A percentile compares a stretch with the other conserved stretches of the same genome.
Evolutionary conservation across 2,797 vertebrate genomes (phyloP).

Genomic region (Ptychobarbus kaznakovi): DNA sequence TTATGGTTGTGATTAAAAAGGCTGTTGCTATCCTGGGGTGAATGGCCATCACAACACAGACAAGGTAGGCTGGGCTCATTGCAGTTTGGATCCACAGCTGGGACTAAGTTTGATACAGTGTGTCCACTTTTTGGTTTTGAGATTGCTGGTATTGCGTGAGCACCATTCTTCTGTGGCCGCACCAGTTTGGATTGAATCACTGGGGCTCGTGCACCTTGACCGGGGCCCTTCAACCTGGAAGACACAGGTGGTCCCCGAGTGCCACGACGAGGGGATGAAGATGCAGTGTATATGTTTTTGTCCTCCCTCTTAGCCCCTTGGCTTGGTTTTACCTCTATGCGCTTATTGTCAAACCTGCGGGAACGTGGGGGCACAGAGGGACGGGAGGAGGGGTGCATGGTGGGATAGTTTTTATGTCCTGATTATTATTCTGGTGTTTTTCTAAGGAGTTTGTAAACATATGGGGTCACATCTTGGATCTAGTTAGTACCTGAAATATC

Average conservation of each 20-base stretch:
- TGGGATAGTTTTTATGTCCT: conserved; percentile 57
- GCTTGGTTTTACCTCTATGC: conserved; percentile 70
- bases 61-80: conserved; percentile 91
- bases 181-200: conserved; percentile 69
- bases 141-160: conserved; percentile 66
- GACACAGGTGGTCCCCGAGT: conserved; percentile 69
- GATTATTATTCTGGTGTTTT: conserved; percentile 13
- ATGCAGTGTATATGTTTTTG: conserved; percentile 72
- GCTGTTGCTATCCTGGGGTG: conserved; percentile 81
- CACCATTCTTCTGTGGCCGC: conserved; percentile 67
- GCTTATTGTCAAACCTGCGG: conserved; percentile 75
- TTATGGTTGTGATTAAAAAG: conserved; percentile 83
- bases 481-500: conserved; percentile 77
- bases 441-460: conserved; percentile 52
- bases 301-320: conserved; percentile 75
- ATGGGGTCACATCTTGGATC: conserved; percentile 77
- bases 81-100: conserved; percentile 86
- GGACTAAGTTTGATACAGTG: conserved; percentile 59
- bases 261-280: conserved; percentile 63
- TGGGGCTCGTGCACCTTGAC: conserved; percentile 68
- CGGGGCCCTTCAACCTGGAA: conserved; percentile 68
- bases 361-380: conserved; percentile 75
- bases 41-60: conserved; percentile 86
- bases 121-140: conserved; percentile 73
- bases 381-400: conserved; percentile 79